Evolutionary conservation across 2,113 vertebrate species (phyloP).

Genomic region (Malurus elegans): DNA sequence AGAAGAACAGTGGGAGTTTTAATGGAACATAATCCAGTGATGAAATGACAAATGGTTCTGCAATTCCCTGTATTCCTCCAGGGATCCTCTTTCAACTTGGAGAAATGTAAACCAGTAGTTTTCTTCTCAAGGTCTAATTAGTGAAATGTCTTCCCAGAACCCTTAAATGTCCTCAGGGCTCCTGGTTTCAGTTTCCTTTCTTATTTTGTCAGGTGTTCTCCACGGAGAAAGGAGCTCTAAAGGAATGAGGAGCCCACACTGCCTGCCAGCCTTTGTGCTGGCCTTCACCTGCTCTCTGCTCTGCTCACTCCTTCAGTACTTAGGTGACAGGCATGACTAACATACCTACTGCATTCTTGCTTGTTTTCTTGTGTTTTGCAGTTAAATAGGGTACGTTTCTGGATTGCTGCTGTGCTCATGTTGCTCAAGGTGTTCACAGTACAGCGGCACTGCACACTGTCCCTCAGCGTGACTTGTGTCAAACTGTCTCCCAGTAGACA

Average conservation of each 20-base stretch:
- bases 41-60: not conserved
- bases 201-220: not conserved
- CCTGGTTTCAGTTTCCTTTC: not conserved
- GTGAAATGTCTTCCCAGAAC: not conserved
- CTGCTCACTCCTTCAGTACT: not conserved
- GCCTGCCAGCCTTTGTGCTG: not conserved
- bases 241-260: not conserved
- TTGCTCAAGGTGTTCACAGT: not conserved
- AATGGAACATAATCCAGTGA: not conserved
- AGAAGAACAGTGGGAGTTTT: not conserved
- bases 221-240: not conserved
- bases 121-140: not conserved
- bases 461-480: not conserved
- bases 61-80: not conserved
- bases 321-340: not conserved
- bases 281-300: not conserved
- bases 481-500: not conserved
- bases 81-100: not conserved
- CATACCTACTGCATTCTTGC: fast-evolving
- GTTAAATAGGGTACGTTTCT: not conserved
- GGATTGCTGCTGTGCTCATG: not conserved
- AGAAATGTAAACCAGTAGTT: not conserved
- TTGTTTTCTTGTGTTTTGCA: not conserved
- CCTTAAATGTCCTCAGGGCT: not conserved
- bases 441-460: fast-evolving